Conservation (phyloP, 1,140 invertebrate genomes). For the Drosophila fuyamai region DNA sequence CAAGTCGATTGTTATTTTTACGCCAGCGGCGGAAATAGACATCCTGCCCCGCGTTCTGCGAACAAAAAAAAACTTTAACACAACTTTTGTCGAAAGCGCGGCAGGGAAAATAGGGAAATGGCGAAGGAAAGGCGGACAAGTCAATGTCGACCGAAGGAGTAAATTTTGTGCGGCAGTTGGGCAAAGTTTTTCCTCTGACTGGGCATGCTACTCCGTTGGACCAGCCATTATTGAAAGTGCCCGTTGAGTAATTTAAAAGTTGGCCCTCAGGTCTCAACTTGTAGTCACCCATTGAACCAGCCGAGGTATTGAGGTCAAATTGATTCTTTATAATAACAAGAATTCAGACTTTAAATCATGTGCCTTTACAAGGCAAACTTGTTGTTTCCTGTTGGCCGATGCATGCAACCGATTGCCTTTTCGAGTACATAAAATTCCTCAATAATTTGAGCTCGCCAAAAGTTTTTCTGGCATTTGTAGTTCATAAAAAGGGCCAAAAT, state of each 20-base stretch:
- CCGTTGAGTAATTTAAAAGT: constrained; percentile 79
- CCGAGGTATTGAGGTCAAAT: constrained; percentile 69
- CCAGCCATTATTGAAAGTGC: constrained; percentile 75
- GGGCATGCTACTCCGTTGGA: constrained; percentile 27
- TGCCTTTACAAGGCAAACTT: constrained; percentile 26
- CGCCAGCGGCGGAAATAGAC: constrained; percentile 75
- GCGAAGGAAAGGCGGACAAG: constrained; percentile 27
- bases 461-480: constrained; percentile 54
- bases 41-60: constrained; percentile 41
- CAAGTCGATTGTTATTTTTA: constrained; percentile 83
- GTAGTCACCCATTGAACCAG: constrained; percentile 36
- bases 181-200: constrained; percentile 47
- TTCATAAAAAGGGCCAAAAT: constrained; percentile 47
- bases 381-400: constrained; percentile 30
- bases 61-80: constrained; percentile 60
- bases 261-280: constrained; percentile 49
- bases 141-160: constrained; percentile 53
- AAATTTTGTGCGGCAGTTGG: constrained; percentile 55
- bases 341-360: constrained; percentile 63
- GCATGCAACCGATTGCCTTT: constrained; percentile 73
- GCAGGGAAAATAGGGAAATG: constrained; percentile 22
- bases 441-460: constrained; percentile 56
- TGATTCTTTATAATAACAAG: constrained; percentile 70
- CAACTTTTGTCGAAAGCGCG: constrained; percentile 64
- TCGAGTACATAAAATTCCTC: constrained; percentile 61